phyloP scores from a whole-genome alignment of 2,113 vertebrate genomes.

The Danionella cerebrum region DNA sequence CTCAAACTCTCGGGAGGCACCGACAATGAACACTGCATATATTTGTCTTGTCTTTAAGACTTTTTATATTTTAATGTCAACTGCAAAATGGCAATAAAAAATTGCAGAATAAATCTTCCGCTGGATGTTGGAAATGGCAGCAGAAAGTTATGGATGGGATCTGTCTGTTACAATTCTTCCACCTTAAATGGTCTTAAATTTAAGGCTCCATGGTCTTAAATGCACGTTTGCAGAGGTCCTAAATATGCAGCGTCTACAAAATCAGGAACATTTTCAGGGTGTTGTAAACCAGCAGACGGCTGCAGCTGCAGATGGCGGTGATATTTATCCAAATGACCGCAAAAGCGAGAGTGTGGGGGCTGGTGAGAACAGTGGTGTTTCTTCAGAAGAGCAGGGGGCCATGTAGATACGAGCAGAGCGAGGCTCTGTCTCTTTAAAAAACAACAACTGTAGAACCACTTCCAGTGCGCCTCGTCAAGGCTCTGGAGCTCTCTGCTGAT shows the following conservation, averaged over 20 bases:
- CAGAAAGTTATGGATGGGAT: too few species aligned
- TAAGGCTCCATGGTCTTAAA: too few species aligned
- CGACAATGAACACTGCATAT: too few species aligned
- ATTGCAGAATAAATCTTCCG: too few species aligned
- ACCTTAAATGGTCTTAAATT: too few species aligned
- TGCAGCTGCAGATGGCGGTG: background rate
- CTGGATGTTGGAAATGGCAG: too few species aligned
- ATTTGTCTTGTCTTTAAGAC: too few species aligned
- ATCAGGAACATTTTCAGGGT: background rate
- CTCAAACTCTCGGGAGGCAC: too few species aligned
- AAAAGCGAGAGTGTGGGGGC: constrained; percentile 33
- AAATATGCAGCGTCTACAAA: background rate
- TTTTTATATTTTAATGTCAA: too few species aligned
- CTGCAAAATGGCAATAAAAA: too few species aligned
- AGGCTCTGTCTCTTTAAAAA: constrained; percentile 72
- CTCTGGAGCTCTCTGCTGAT: constrained; percentile 69
- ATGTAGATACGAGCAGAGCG: constrained; percentile 44
- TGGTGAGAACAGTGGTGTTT: constrained; percentile 52
- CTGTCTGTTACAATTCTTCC: too few species aligned
- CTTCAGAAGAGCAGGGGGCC: constrained; percentile 57
- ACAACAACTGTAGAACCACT: constrained; percentile 63
- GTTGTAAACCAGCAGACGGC: background rate
- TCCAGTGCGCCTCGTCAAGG: constrained; percentile 53
- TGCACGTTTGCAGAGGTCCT: background rate
- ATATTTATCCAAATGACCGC: background rate